Percentiles rank a stretch among this genome's conserved stretches.
phyloP scores from a whole-genome alignment of 2,113 vertebrate species.

The Ptyas mucosa region DNA sequence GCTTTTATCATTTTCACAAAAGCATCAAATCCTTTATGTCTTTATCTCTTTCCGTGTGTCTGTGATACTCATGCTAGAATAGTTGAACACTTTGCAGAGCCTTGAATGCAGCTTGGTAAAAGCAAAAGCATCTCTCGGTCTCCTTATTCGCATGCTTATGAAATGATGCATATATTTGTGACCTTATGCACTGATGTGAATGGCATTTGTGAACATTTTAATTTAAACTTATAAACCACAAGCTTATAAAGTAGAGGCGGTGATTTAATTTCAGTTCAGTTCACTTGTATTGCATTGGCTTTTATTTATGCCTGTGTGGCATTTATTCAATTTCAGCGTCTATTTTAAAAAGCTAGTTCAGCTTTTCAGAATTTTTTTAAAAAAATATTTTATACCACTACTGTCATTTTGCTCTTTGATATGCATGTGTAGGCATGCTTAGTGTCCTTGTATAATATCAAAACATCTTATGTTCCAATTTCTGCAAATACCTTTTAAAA shows the following conservation, averaged over 20 bases:
- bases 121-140: not conserved
- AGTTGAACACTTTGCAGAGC: not conserved
- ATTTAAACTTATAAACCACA: not conserved
- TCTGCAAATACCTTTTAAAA: not conserved
- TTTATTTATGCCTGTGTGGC: not conserved
- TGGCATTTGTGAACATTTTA: slow-evolving; percentile 9
- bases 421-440: not conserved
- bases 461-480: not conserved
- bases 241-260: not conserved
- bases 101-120: not conserved
- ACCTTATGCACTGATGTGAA: not conserved
- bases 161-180: not conserved
- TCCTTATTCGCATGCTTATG: not conserved
- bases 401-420: not conserved
- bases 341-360: slow-evolving; percentile 9
- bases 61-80: not conserved
- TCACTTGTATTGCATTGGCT: not conserved
- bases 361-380: not conserved
- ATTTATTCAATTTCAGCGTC: not conserved
- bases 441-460: not conserved
- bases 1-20: not conserved
- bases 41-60: not conserved
- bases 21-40: not conserved
- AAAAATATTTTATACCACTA: not conserved
- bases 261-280: not conserved